These are phyloP conservation scores for Neelides folsomi DNA, from an alignment of 2,888 invertebrate species.

Conservation along the genomic window DNA sequence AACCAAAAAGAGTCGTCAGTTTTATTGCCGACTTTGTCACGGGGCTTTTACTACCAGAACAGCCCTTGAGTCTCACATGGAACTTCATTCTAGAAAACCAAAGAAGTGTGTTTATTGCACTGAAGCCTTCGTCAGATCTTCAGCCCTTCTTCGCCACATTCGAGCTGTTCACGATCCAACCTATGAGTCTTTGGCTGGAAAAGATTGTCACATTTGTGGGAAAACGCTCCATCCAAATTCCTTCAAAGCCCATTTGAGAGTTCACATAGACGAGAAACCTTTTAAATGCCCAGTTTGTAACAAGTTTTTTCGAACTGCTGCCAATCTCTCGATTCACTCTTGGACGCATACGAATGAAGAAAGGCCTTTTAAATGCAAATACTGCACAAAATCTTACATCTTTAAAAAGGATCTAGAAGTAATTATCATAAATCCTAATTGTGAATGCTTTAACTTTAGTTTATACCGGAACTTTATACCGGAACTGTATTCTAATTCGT, in stretches of 20 bases:
- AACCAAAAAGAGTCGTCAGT: slow-evolving; percentile 18
- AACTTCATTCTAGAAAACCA: slow-evolving; percentile 67
- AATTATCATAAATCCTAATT: neutral
- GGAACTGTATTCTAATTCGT: neutral
- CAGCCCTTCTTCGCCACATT: slow-evolving; percentile 71
- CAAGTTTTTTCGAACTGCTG: slow-evolving; percentile 74
- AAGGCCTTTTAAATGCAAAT: slow-evolving; percentile 70
- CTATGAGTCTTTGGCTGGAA: slow-evolving; percentile 51
- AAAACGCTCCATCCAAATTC: slow-evolving; percentile 65
- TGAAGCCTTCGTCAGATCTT: slow-evolving; percentile 71
- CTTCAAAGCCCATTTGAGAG: slow-evolving; percentile 62
- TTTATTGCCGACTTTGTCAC: slow-evolving; percentile 27
- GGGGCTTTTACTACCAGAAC: slow-evolving; percentile 58
- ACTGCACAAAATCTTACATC: slow-evolving; percentile 72
- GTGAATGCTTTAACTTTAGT: neutral
- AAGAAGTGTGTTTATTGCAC: slow-evolving; percentile 64
- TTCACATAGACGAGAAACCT: slow-evolving; percentile 63
- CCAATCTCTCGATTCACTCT: slow-evolving; percentile 76
- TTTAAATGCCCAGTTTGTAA: slow-evolving; percentile 68
- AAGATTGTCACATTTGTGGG: slow-evolving; percentile 63
- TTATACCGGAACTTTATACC: neutral
- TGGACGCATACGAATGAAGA: slow-evolving; percentile 76
- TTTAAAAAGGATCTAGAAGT: slow-evolving; percentile 65
- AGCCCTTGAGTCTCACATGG: slow-evolving; percentile 72
- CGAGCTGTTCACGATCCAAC: slow-evolving; percentile 63